A percentile compares a stretch with the other conserved stretches of the same genome.
Evolutionary conservation across 2,797 vertebrate genomes (phyloP).

Genomic region (Geotrypetes seraphini): DNA sequence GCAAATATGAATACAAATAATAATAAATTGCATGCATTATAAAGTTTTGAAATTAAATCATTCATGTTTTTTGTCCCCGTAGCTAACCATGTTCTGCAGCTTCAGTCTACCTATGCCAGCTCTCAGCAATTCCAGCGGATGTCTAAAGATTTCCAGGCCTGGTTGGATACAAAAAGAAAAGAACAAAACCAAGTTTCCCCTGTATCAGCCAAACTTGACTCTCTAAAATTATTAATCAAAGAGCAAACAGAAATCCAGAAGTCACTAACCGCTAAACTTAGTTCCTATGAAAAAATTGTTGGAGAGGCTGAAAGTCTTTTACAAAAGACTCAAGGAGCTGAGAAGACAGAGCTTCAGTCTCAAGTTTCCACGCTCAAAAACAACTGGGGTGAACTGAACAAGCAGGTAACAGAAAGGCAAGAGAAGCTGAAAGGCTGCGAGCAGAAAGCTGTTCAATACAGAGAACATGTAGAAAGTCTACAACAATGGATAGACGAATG

Average conservation of each 20-base stretch:
- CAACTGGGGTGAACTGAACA: constrained; percentile 83
- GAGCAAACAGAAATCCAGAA: constrained; percentile 66
- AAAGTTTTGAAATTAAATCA: too few species aligned
- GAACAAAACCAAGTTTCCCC: constrained; percentile 55
- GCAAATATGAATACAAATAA: too few species aligned
- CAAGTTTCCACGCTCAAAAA: constrained; percentile 70
- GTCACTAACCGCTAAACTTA: constrained; percentile 53
- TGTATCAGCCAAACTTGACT: constrained; percentile 68
- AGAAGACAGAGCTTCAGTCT: constrained; percentile 73
- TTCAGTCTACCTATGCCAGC: constrained; percentile 79
- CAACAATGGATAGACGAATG: constrained; percentile 75
- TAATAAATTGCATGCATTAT: too few species aligned
- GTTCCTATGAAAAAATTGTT: constrained; percentile 64
- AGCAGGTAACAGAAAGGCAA: constrained; percentile 55
- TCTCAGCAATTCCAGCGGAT: constrained; percentile 92
- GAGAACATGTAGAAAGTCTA: constrained; percentile 70
- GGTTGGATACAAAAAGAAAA: constrained; percentile 73
- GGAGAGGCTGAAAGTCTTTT: constrained; percentile 82
- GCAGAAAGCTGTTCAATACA: constrained; percentile 73
- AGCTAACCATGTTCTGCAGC: constrained; percentile 79
- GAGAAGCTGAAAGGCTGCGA: constrained; percentile 67
- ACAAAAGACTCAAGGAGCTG: constrained; percentile 75
- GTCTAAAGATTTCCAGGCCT: constrained; percentile 83
- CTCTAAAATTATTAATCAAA: constrained; percentile 62
- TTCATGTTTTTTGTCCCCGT: too few species aligned